Evolutionary conservation across 2,797 vertebrate species (phyloP).

Genomic region (Sarcoramphus papa): DNA sequence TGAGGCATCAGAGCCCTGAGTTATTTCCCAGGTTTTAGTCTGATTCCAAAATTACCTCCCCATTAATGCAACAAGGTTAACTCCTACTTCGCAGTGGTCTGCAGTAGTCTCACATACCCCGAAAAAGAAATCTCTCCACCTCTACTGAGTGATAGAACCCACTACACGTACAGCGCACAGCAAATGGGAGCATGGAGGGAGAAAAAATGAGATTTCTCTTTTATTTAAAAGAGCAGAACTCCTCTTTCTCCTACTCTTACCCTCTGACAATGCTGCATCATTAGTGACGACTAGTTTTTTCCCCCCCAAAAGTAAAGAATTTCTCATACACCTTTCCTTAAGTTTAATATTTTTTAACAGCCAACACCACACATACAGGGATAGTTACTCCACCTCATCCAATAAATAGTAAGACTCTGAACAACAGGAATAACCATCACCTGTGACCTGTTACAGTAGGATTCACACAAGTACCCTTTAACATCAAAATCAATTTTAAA

Average conservation of each 20-base stretch:
- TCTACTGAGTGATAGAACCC: not conserved
- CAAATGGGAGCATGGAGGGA: accelerated
- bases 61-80: not conserved
- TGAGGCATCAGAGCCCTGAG: not conserved
- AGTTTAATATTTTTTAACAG: not conserved
- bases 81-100: accelerated
- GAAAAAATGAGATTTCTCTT: not conserved
- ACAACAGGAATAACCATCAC: not conserved
- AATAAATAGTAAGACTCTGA: not conserved
- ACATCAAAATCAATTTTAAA: not conserved
- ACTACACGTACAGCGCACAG: accelerated
- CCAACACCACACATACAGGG: not conserved
- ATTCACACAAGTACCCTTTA: not conserved
- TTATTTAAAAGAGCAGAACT: not conserved
- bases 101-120: not conserved
- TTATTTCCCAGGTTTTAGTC: not conserved
- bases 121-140: not conserved
- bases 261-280: not conserved
- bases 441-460: not conserved
- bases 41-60: not conserved
- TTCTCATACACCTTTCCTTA: not conserved
- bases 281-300: not conserved
- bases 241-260: not conserved
- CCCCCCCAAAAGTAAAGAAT: not conserved
- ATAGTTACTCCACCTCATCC: not conserved